phyloP scores from a whole-genome alignment of 1,140 invertebrate genomes.

The Diorhabda elongata region DNA sequence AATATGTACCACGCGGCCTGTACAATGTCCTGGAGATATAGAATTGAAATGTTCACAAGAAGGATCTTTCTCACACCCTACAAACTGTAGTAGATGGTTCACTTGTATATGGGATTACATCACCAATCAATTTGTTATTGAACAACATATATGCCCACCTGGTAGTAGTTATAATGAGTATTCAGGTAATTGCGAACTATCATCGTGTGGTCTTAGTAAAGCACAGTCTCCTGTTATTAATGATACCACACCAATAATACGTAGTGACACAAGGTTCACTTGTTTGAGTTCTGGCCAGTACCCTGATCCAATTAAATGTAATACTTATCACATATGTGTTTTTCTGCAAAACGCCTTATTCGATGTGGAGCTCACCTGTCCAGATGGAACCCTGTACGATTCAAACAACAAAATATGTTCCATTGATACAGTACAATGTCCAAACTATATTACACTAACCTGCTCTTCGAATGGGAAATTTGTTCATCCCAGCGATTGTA shows the following conservation, averaged over 20 bases:
- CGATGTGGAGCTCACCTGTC: slow-evolving; percentile 26
- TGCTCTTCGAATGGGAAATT: slow-evolving; percentile 30
- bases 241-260: neutral
- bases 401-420: slow-evolving; percentile 31
- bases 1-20: slow-evolving; percentile 35
- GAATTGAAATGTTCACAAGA: slow-evolving; percentile 25
- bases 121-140: slow-evolving; percentile 25
- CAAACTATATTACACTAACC: slow-evolving; percentile 25
- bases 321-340: neutral
- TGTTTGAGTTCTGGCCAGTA: neutral
- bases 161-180: slow-evolving; percentile 22
- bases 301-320: neutral
- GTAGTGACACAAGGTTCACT: neutral
- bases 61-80: slow-evolving; percentile 32
- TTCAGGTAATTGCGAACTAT: slow-evolving; percentile 15
- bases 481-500: slow-evolving; percentile 35
- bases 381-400: slow-evolving; percentile 31
- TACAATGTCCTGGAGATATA: slow-evolving; percentile 36
- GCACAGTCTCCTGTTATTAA: neutral
- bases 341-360: neutral
- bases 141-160: slow-evolving; percentile 33
- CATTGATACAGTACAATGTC: slow-evolving; percentile 37
- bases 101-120: slow-evolving; percentile 33
- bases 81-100: slow-evolving; percentile 38
- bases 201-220: neutral